phyloP scores from a whole-genome alignment of 2,888 invertebrate genomes.

The Drosophila cyrtoloma region DNA sequence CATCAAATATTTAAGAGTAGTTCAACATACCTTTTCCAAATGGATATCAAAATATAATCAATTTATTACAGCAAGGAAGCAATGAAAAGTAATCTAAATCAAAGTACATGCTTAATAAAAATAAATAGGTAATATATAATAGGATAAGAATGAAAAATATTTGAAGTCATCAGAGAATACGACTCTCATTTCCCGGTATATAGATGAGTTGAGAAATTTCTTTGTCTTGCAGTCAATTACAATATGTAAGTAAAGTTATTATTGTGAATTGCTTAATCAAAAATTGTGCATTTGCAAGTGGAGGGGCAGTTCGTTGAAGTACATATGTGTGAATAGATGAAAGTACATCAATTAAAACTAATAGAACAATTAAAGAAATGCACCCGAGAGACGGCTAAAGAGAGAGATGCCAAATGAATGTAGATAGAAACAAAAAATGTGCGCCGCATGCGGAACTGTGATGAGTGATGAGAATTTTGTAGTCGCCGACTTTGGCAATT shows the following conservation, averaged over 20 bases:
- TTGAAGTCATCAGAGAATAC: not conserved
- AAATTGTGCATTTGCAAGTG: slow-evolving; percentile 59
- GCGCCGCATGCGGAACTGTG: slow-evolving; percentile 57
- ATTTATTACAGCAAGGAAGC: not conserved
- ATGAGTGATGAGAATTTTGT: slow-evolving; percentile 72
- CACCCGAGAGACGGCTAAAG: slow-evolving; percentile 42
- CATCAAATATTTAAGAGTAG: not conserved
- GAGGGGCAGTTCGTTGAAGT: slow-evolving; percentile 8
- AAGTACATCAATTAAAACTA: slow-evolving; percentile 76
- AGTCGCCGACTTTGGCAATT: slow-evolving; percentile 69
- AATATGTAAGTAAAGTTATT: slow-evolving; percentile 29
- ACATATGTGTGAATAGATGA: slow-evolving; percentile 29
- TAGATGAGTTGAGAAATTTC: not conserved
- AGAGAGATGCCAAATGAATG: slow-evolving; percentile 17
- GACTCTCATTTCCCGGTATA: not conserved
- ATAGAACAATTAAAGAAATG: slow-evolving; percentile 78
- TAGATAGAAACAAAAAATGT: slow-evolving; percentile 31
- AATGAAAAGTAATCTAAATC: not conserved
- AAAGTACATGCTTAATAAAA: not conserved
- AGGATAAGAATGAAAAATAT: not conserved
- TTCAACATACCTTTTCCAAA: not conserved
- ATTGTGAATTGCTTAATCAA: slow-evolving; percentile 53
- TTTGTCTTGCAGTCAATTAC: not conserved
- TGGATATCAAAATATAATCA: not conserved
- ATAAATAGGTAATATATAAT: not conserved